Base-by-base conservation (phyloP, 1,140 invertebrate species). In the Drosophila elegans region DNA sequence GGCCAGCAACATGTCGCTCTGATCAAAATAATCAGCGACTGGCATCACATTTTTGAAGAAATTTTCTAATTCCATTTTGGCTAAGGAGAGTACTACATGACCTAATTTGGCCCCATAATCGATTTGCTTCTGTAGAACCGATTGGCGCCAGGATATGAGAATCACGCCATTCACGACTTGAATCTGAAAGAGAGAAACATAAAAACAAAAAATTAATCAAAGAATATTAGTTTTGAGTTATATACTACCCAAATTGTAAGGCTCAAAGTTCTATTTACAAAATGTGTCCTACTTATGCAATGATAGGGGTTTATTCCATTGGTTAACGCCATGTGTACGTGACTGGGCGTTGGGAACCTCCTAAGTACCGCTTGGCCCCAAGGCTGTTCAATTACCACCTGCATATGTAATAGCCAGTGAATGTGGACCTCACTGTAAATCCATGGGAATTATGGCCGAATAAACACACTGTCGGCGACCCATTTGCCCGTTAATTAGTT, bases 1-100 rank as follows among this genome's bases (percentile, higher is more conserved):
- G 93, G 96, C 95, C 71, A 96, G 93, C 13, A 98, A 93, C 94
- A 97, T 96, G 82, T 96, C 96, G 86, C 95, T 95, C 92, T 97
- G 96, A 92, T 97, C 97, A 91, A 97, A 97, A 92, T 97, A 97
- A 89, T 98, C 97, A 0, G 96, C 96, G 5, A 98, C 97, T 0
- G 97, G 97, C 94, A 97, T 96, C 21, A 97, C 97, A 89, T 96
- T 96, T 90, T 95, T 96, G 85, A 96, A 97, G 94, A 97, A 98
- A 94, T 97, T 97, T 81, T 95, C 95, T 7, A 98, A 94, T 92
- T 98, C 97, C 96, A 97, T 97, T 91, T 95, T 94, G 29, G 97
- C 97, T 64, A 97, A 93, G 62, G 96, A 96, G 49, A 97, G 94
- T 66, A 97, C 96, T 41, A 97, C 96, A 91, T 97, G 96, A 36